phyloP scores from a whole-genome alignment of 2,113 vertebrate genomes.

The Gavia stellata region DNA sequence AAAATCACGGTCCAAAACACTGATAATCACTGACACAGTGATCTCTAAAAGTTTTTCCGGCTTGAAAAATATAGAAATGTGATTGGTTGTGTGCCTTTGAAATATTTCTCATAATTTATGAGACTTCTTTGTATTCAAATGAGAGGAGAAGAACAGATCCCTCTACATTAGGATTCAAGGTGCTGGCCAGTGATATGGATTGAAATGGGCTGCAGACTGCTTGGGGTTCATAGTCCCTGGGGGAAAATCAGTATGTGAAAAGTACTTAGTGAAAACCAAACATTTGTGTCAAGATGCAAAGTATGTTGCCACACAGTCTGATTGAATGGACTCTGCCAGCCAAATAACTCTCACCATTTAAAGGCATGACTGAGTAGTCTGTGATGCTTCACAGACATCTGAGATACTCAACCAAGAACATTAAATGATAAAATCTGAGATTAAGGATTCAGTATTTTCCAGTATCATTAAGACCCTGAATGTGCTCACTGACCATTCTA shows the following conservation, averaged over 20 bases:
- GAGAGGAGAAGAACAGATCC: not conserved
- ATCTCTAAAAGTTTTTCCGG: not conserved
- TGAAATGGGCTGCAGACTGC: not conserved
- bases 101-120: not conserved
- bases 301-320: not conserved
- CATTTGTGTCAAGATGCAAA: not conserved
- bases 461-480: not conserved
- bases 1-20: not conserved
- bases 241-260: not conserved
- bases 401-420: not conserved
- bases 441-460: not conserved
- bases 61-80: not conserved
- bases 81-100: not conserved
- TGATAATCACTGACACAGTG: not conserved
- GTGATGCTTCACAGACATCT: not conserved
- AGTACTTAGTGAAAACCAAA: not conserved
- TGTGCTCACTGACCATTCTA: not conserved
- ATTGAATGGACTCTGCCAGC: not conserved
- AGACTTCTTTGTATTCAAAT: not conserved
- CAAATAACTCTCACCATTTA: not conserved
- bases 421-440: not conserved
- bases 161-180: not conserved
- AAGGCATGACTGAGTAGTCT: not conserved
- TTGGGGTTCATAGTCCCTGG: not conserved
- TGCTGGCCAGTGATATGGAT: not conserved